Conservation (phyloP, 2,797 vertebrate species). For the Ctenopoma kingsleyae region DNA sequence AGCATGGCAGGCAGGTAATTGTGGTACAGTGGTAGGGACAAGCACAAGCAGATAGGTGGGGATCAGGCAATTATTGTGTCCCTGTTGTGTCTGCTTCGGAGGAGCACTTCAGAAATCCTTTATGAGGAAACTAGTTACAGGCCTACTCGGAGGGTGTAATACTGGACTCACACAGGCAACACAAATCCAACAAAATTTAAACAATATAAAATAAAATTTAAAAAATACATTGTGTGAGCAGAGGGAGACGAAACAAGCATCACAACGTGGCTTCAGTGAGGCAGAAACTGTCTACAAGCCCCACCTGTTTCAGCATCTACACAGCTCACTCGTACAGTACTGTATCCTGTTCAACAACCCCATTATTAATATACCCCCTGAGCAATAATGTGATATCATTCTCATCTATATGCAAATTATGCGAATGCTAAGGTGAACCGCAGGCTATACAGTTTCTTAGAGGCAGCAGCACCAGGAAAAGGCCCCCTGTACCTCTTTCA, state of each 20-base stretch:
- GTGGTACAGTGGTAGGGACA: conserved; percentile 5
- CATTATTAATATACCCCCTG: conserved; percentile 57
- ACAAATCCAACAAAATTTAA: conserved; percentile 5
- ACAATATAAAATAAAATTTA: conserved; percentile 2
- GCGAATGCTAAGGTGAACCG: conserved; percentile 48
- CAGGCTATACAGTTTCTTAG: conserved; percentile 29
- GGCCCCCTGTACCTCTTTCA: conserved; percentile 42
- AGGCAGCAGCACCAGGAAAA: conserved; percentile 46
- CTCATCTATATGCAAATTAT: conserved; percentile 78
- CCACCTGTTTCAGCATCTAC: conserved; percentile 40
- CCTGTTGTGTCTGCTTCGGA: conserved; percentile 27
- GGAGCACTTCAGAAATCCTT: conserved; percentile 15
- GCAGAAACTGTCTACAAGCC: conserved; percentile 6
- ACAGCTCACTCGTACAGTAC: conserved; percentile 25
- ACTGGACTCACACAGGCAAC: conserved; percentile 6
- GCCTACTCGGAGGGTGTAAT: neutral
- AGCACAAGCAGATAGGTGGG: conserved; percentile 36
- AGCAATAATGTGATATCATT: conserved; percentile 58
- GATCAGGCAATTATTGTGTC: conserved; percentile 52
- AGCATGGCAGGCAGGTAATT: conserved; percentile 41
- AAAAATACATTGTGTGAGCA: conserved; percentile 11
- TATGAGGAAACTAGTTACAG: neutral
- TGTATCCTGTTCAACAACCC: conserved; percentile 58
- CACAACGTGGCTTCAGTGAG: conserved; percentile 8
- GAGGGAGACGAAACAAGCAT: neutral